phyloP scores from a whole-genome alignment of 2,888 invertebrate genomes.

The Anarsia innoxiella region DNA sequence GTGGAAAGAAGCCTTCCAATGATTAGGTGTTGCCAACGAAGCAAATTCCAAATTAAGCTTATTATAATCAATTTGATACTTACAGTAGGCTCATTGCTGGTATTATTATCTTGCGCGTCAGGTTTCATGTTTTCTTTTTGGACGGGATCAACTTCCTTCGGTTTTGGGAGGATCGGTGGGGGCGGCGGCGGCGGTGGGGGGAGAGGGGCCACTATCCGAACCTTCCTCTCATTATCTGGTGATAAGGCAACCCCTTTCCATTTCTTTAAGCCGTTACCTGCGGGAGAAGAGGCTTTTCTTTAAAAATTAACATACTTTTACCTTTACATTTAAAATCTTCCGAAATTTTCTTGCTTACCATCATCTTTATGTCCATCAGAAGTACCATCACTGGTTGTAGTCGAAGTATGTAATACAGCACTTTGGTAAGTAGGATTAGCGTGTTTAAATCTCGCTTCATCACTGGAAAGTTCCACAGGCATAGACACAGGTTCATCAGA shows the following conservation, averaged over 20 bases:
- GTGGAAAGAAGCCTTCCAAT: too few species aligned
- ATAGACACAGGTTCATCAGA: conserved; percentile 63
- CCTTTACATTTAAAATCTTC: too few species aligned
- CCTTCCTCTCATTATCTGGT: conserved; percentile 75
- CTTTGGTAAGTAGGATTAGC: conserved; percentile 85
- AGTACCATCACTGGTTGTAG: conserved; percentile 43
- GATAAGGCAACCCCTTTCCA: conserved; percentile 84
- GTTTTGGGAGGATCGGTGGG: conserved; percentile 18
- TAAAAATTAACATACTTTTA: too few species aligned
- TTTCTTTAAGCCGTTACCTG: conserved; percentile 79
- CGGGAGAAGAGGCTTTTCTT: conserved; percentile 14
- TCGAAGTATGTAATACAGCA: conserved; percentile 78
- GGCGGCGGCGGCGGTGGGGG: conserved; percentile 22
- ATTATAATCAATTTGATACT: conserved; percentile 14
- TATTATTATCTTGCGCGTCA: conserved; percentile 34
- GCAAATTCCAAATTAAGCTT: too few species aligned
- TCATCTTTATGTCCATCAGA: conserved; percentile 61
- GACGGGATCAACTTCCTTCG: conserved; percentile 40
- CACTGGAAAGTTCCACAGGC: conserved; percentile 55
- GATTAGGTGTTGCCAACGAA: too few species aligned
- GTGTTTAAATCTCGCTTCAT: conserved; percentile 78
- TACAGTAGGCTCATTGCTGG: conserved; percentile 63
- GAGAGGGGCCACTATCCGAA: conserved; percentile 35
- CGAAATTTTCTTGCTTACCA: conserved; percentile 46
- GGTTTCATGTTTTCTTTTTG: conserved; percentile 65